A percentile compares a stretch with the other conserved stretches of the same genome.
Evolutionary conservation across 53 echinoderm and acorn worm genomes (phyloP).

Genomic region (Antedon mediterranea): DNA sequence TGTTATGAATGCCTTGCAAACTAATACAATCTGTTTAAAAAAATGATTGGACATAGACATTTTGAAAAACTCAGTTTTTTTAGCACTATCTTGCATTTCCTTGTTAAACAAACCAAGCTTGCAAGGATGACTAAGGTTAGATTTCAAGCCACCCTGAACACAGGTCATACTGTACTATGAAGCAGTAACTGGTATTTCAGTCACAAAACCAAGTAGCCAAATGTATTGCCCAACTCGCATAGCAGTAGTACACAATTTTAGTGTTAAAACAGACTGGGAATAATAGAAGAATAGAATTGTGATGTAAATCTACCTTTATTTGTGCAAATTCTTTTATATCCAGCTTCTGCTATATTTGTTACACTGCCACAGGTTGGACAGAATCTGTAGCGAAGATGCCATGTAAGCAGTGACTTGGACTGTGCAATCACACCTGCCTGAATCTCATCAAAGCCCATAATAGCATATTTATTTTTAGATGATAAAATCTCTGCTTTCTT

Average conservation of each 20-base stretch:
- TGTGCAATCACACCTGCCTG: constrained; percentile 76
- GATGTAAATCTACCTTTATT: constrained; percentile 22
- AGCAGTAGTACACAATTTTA: no score
- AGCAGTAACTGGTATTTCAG: no score
- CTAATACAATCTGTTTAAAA: constrained; percentile 66
- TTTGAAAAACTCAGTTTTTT: no score
- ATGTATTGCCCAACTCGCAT: no score
- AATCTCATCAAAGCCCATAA: constrained; percentile 47
- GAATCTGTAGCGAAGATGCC: constrained; percentile 88
- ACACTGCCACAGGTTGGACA: constrained; percentile 81
- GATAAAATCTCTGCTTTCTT: constrained; percentile 45
- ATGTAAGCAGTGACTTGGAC: constrained; percentile 60
- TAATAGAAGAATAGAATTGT: no score
- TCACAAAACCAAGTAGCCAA: no score
- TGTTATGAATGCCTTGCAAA: constrained; percentile 63
- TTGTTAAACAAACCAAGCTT: no score
- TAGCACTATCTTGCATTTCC: no score
- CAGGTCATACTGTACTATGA: no score
- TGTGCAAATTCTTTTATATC: constrained; percentile 57
- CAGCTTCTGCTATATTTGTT: constrained; percentile 59
- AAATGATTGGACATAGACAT: not conserved
- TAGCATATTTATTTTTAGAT: constrained; percentile 26
- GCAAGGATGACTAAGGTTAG: no score
- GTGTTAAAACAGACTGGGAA: no score
- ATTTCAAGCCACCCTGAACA: no score